Percentiles rank a stretch among this genome's conserved stretches.
phyloP scores from a whole-genome alignment of 2,888 invertebrate species.

The Parelbella ahira region DNA sequence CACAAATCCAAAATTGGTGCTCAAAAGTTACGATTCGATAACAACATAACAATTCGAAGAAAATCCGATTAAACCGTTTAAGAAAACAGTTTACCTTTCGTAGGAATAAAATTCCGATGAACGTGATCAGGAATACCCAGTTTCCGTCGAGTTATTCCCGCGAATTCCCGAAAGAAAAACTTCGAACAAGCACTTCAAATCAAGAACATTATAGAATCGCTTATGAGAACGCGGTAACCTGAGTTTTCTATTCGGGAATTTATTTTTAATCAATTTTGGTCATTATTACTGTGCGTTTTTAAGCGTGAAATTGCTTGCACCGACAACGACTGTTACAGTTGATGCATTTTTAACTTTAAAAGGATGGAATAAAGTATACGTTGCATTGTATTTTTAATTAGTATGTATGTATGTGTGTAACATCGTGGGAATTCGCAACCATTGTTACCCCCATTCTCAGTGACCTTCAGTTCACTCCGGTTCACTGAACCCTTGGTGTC shows the following conservation, averaged over 20 bases:
- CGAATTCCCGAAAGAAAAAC: conserved; percentile 17
- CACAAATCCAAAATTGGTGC: too few species aligned
- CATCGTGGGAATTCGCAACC: conserved; percentile 55
- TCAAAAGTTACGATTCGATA: too few species aligned
- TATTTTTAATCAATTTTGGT: conserved; percentile 19
- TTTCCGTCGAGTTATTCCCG: conserved; percentile 15
- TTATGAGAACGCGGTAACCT: conserved; percentile 24
- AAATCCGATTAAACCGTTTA: conserved; percentile 14
- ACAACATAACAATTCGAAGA: conserved; percentile 10
- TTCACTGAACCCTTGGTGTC: conserved; percentile 47
- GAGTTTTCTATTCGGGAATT: conserved; percentile 10
- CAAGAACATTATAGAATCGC: conserved; percentile 5
- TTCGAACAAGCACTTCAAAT: conserved; percentile 13
- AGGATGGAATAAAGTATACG: not conserved
- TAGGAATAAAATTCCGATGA: conserved; percentile 15
- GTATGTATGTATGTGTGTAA: conserved; percentile 36
- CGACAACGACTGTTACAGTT: not conserved
- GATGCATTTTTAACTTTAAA: not conserved
- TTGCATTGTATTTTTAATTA: not conserved
- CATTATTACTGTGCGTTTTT: conserved; percentile 6
- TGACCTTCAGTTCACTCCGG: conserved; percentile 55
- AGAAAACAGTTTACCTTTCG: conserved; percentile 11
- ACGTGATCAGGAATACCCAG: conserved; percentile 19
- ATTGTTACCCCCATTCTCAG: conserved; percentile 58
- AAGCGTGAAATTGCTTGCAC: conserved; percentile 19